These are phyloP conservation scores for Paracanthobrama guichenoti DNA, from an alignment of 2,113 vertebrate genomes.

Conservation along the genomic window DNA sequence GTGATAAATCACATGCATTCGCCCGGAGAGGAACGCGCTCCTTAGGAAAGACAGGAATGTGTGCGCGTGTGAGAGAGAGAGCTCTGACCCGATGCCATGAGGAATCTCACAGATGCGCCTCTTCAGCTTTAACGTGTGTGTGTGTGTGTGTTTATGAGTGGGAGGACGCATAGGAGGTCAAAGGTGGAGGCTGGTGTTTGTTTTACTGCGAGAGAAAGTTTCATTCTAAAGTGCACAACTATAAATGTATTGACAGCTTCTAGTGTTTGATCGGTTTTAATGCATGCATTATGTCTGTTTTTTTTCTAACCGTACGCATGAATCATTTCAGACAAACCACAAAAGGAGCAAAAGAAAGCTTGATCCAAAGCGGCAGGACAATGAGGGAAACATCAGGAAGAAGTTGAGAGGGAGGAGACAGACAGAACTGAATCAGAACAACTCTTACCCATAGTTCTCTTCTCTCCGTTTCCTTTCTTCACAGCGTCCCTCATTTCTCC, in stretches of 20 bases:
- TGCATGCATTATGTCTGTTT: neutral
- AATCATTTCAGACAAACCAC: neutral
- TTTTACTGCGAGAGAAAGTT: neutral
- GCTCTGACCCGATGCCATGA: constrained; percentile 34
- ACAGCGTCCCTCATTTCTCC: constrained; percentile 76
- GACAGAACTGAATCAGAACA: constrained; percentile 9
- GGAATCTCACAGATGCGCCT: neutral
- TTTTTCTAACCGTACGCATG: neutral
- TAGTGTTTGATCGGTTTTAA: neutral
- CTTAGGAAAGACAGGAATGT: constrained; percentile 14
- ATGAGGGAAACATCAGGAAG: neutral
- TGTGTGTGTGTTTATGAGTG: neutral
- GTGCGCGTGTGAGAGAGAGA: too few relatives aligned
- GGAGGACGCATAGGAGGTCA: constrained; percentile 25
- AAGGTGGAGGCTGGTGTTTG: constrained; percentile 26
- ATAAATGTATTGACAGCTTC: neutral
- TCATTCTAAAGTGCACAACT: neutral
- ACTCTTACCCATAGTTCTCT: constrained; percentile 69
- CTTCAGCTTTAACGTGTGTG: neutral
- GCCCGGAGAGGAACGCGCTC: neutral
- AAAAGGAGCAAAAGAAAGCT: neutral
- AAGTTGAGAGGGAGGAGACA: neutral
- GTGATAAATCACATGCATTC: neutral
- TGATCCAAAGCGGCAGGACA: neutral
- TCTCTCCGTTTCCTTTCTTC: constrained; percentile 69